These are phyloP conservation scores for Neopipo cinnamomea DNA, from an alignment of 2,113 vertebrate species.

Conservation along the genomic window DNA sequence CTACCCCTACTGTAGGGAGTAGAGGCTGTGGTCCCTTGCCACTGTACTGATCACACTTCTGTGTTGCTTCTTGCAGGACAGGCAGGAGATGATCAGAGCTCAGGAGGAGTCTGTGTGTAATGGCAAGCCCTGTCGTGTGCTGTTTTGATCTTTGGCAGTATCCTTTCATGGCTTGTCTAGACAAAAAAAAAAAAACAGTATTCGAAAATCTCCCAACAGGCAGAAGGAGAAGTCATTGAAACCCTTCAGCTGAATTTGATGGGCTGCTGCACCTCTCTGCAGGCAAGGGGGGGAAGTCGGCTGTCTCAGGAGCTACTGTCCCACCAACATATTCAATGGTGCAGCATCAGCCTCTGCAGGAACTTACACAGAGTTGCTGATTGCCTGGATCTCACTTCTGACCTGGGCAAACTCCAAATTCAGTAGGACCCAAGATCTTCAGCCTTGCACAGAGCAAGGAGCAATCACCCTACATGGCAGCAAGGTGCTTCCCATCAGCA, in stretches of 20 bases:
- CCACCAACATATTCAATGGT: background rate
- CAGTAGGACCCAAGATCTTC: background rate
- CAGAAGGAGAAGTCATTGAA: background rate
- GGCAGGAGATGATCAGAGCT: background rate
- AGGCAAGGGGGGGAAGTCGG: background rate
- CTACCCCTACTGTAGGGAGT: fast-evolving
- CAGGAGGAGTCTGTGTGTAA: background rate
- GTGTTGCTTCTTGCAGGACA: background rate
- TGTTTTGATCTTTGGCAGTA: background rate
- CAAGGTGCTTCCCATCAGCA: background rate
- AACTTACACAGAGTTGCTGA: background rate
- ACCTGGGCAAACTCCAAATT: background rate
- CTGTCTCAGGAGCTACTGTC: background rate
- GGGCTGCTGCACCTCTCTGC: background rate
- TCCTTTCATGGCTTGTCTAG: background rate
- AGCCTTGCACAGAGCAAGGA: background rate
- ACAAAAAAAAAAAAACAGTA: background rate
- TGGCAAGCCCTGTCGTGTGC: background rate
- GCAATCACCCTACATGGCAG: background rate
- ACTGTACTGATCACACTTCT: background rate
- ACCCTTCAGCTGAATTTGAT: background rate
- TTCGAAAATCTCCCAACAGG: background rate
- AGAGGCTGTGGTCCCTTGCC: background rate
- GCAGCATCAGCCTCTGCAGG: background rate
- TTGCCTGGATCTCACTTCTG: background rate